These are phyloP conservation scores for Discoglossus pictus DNA, from an alignment of 2,797 vertebrate genomes.

Conservation along the genomic window DNA sequence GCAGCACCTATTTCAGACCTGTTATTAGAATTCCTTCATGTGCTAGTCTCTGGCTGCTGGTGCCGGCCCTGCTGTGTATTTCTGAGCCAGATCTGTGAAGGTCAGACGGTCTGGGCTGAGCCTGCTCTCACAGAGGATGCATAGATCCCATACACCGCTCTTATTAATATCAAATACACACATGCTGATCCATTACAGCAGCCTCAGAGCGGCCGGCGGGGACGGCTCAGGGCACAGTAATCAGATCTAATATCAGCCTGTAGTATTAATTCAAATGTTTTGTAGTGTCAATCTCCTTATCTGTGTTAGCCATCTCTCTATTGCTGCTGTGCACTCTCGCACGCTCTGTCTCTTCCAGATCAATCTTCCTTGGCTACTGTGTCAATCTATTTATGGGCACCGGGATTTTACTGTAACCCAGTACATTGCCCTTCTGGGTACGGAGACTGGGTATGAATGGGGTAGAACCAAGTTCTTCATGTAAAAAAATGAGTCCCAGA, in stretches of 20 bases:
- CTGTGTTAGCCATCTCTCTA: background rate
- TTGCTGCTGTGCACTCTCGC: background rate
- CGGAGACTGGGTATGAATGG: too few species aligned
- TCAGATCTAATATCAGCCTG: conserved; percentile 18
- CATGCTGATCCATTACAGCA: background rate
- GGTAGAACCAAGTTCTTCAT: too few species aligned
- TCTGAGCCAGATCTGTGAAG: conserved; percentile 27
- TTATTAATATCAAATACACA: conserved; percentile 25
- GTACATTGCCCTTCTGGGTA: background rate
- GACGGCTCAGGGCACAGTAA: background rate
- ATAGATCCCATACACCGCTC: conserved; percentile 4
- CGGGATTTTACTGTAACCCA: conserved; percentile 1
- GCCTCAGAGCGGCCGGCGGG: background rate
- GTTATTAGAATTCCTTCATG: conserved; percentile 10
- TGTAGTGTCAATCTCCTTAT: background rate
- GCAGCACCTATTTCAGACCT: background rate
- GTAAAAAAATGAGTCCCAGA: too few species aligned
- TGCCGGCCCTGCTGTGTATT: background rate
- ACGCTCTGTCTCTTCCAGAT: background rate
- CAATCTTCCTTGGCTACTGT: conserved; percentile 22
- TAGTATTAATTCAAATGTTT: conserved; percentile 9
- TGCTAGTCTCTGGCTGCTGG: conserved; percentile 1
- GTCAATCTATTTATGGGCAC: conserved; percentile 27
- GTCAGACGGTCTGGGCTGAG: conserved; percentile 30
- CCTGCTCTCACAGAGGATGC: background rate